These are phyloP conservation scores for Rhynchomys soricoides DNA, from an alignment of 2,113 vertebrate species.

Conservation along the genomic window DNA sequence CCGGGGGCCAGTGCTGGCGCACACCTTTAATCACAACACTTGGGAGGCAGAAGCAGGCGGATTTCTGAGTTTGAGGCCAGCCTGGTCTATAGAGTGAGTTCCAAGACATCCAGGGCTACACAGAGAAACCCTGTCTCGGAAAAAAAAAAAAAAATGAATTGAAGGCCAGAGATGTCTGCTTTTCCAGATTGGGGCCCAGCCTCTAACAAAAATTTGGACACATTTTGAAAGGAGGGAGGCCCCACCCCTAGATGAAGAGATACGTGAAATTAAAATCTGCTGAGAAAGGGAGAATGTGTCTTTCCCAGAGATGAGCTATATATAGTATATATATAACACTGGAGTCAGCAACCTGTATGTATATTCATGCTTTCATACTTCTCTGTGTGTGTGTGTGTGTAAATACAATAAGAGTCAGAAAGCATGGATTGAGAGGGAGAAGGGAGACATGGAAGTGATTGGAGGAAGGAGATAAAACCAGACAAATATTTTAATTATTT, in stretches of 20 bases:
- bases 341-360: not conserved
- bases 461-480: not conserved
- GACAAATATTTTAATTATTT: not conserved
- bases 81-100: too few species aligned
- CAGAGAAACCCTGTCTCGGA: too few species aligned
- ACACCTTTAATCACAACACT: too few species aligned
- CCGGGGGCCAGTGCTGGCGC: too few species aligned
- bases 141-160: too few species aligned
- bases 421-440: not conserved
- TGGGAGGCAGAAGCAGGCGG: too few species aligned
- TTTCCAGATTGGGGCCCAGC: not conserved
- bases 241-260: not conserved
- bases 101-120: too few species aligned
- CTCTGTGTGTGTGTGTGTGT: not conserved
- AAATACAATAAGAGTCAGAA: not conserved
- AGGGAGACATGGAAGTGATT: not conserved
- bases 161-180: not conserved
- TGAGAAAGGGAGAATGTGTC: not conserved
- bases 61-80: too few species aligned
- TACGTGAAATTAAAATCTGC: not conserved
- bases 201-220: not conserved
- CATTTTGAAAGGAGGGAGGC: not conserved
- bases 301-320: too few species aligned
- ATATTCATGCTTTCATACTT: not conserved
- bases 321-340: not conserved